Base-by-base conservation (phyloP, 2,797 vertebrate genomes). In the Smutsia temminckii region DNA sequence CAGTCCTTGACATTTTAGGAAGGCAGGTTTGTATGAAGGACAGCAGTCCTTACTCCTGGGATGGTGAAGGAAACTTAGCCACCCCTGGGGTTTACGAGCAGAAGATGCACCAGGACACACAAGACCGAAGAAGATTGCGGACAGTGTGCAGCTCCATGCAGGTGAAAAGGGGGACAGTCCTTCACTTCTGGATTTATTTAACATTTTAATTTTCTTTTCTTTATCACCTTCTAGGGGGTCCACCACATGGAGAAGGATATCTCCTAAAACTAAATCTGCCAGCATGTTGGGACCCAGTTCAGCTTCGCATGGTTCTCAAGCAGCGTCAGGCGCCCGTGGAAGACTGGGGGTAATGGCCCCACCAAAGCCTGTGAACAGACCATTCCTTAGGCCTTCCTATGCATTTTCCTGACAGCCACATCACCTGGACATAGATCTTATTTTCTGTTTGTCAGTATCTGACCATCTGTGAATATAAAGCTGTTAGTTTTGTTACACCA, bases 301-400 rank as follows among this genome's bases (percentile, higher is more conserved):
- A 0, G 14, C 85, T 0, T 23, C 40, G 0, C 6, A 0, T 17
- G 12, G n/a, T 0, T 0, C 29, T 6, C 79, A 94, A 0, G 66
- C 66, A 18, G 18, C 0, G 0, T 80, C 79, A 5, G 98, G 90
- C 81, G 59, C 80, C 66, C 66, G 94, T 21, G 96, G 81, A 4
- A 98, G 66, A 91, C 71, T 98, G 94, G 98, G 98, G 34, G 97
- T 98, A 20, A 98, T 98, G 98, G 98, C 98, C 10, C 98, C 96
- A 0, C 98, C 98, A 0, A 98, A 98, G 88, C 98, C 98, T 34
- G 88, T 96, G 63, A 95, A 0, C 92, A 98, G 98, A 23, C 92
- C 88, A 0, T 98, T 98, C 92, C 98, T 98, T 12, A 98, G 97
- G 80, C 98, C 98, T 14, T 97, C 98, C 0, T 98, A 97, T 21